Evolutionary conservation across 2,113 vertebrate genomes (phyloP).

Genomic region (Todiramphus saurophagus): DNA sequence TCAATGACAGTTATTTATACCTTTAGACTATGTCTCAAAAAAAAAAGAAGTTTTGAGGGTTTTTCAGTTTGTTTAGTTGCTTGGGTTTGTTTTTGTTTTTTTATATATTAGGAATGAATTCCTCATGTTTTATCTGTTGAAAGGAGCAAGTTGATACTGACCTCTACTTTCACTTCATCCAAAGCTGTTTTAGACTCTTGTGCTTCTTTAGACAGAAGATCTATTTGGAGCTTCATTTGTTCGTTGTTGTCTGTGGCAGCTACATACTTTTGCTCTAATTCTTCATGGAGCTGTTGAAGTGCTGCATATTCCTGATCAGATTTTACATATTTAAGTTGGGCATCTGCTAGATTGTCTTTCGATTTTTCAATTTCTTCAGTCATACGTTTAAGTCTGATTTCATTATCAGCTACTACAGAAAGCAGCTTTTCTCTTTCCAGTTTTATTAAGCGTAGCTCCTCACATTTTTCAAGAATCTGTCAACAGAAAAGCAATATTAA

Average conservation of each 20-base stretch:
- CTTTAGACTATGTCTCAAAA: not conserved
- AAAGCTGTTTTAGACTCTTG: slow-evolving; percentile 19
- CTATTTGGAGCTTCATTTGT: slow-evolving; percentile 55
- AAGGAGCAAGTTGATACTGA: slow-evolving; percentile 43
- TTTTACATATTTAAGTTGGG: slow-evolving; percentile 36
- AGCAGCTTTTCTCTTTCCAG: slow-evolving; percentile 72
- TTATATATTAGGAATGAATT: not conserved
- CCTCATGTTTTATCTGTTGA: not conserved
- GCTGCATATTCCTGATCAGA: slow-evolving; percentile 46
- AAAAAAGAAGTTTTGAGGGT: no score
- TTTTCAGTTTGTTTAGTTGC: no score
- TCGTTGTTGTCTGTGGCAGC: slow-evolving; percentile 54
- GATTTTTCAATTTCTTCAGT: slow-evolving; percentile 47
- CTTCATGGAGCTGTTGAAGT: slow-evolving; percentile 54
- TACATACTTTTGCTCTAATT: slow-evolving; percentile 43
- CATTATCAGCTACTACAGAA: slow-evolving; percentile 58
- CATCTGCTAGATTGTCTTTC: slow-evolving; percentile 45
- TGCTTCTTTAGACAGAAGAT: slow-evolving; percentile 44
- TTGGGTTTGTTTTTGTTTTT: not conserved
- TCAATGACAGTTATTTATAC: not conserved
- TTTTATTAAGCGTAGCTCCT: slow-evolving; percentile 66
- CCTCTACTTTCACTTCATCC: slow-evolving; percentile 61
- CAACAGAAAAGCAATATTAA: not conserved
- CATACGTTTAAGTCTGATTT: slow-evolving; percentile 61
- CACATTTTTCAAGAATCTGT: slow-evolving; percentile 74